Evolutionary conservation across 2,888 invertebrate species (phyloP), one percentile per base, ranked within the genome.

Genomic region (Sussaba pulchella): DNA sequence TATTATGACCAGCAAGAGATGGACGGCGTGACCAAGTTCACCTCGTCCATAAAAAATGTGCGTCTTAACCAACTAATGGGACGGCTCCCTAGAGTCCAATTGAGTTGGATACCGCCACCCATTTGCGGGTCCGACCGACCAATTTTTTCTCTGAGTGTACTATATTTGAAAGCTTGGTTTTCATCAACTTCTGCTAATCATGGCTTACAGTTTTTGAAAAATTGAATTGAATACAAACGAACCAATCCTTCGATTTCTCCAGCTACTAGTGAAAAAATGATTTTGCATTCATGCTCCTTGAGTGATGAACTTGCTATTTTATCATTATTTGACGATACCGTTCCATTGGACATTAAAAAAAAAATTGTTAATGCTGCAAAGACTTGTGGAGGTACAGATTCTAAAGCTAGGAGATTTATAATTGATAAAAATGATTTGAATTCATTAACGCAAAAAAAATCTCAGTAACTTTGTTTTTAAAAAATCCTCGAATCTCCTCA

Each of bases 301-400:
- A 57, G 24, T 57, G 19, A 57, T 36, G 47, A 69, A 47, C 52
- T 12, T 64, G 52, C n/a, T 10, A 17, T 73, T 26, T 66, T n/a
- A 26, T 75, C 67, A 19, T 43, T 47, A 10, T 75, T 75, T 50
- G 75, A 75, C 39, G 50, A 75, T 19, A 52, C 14, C 26, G 52
- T 64, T 64, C 36, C 50, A 73, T 8, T 52, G 14, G 12, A 50
- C 3, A 45, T 72, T 24, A 73, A 63, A 36, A 52, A 52, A 26
- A 75, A 54, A 43, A 75, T 67, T 21, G 26, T 75, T 41, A 9
- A 50, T 67, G 67, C 75, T 31, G 41, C 67, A 26, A 69, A 75
- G 14, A 57, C n/a, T 73, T 45, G 61, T 0, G 31, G 26, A 12
- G 73, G 31, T 52, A 47, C 39, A 1, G 45, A 43, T 57, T 14